A percentile compares a stretch with the other conserved stretches of the same genome.
Conservation (phyloP, 2,888 invertebrate species). For the Sesamia inferens region DNA sequence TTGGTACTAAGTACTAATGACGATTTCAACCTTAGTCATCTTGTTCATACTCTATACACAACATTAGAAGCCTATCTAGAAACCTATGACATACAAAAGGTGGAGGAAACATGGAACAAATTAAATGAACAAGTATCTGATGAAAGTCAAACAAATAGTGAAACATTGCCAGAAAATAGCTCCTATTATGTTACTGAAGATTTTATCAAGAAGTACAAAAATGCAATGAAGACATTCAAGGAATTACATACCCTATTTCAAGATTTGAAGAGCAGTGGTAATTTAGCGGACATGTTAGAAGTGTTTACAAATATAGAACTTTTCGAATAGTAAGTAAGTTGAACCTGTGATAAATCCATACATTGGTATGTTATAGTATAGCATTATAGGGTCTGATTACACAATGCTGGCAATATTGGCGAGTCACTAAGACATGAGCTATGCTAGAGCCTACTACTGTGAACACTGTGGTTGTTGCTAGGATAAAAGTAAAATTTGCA, state of each 20-base stretch:
- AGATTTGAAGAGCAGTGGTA: slow-evolving; percentile 63
- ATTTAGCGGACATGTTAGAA: slow-evolving; percentile 71
- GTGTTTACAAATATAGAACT: slow-evolving; percentile 77
- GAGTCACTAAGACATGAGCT: neutral
- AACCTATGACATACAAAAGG: slow-evolving; percentile 75
- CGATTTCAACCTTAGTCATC: slow-evolving; percentile 60
- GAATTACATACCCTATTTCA: slow-evolving; percentile 72
- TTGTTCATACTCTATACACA: slow-evolving; percentile 76
- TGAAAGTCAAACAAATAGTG: slow-evolving; percentile 40
- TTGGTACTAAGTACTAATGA: slow-evolving; percentile 42
- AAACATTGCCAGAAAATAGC: slow-evolving; percentile 59
- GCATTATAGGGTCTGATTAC: neutral
- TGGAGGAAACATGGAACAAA: slow-evolving; percentile 76
- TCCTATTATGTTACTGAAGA: slow-evolving; percentile 76
- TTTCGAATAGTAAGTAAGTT: slow-evolving; percentile 54
- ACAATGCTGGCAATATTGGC: neutral
- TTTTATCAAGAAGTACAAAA: slow-evolving; percentile 79
- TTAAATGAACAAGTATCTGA: slow-evolving; percentile 72
- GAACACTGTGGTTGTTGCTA: neutral
- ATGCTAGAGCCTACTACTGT: neutral
- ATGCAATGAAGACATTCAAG: slow-evolving; percentile 72
- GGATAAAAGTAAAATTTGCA: neutral
- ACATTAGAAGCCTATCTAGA: slow-evolving; percentile 81
- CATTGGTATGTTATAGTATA: neutral
- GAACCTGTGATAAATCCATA: slow-evolving; percentile 5